phyloP scores from a whole-genome alignment of 2,797 vertebrate genomes.

The Apodemus agrarius region DNA sequence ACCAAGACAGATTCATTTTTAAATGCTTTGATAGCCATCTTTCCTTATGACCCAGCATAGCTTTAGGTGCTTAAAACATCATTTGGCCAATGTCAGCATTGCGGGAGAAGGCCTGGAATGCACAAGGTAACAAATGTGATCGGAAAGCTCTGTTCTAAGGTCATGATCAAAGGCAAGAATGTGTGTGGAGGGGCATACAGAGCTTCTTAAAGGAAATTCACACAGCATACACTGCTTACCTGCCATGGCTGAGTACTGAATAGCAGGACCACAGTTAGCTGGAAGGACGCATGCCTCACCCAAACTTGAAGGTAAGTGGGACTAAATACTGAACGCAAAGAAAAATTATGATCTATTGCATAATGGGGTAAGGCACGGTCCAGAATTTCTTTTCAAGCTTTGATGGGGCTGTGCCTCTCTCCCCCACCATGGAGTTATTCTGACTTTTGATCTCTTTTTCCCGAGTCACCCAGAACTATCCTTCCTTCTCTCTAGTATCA shows the following conservation, averaged over 20 bases:
- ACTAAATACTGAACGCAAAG: background rate
- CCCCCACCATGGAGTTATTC: background rate
- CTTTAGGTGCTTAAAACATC: slow-evolving; percentile 18
- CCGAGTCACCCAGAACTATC: background rate
- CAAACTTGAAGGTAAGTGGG: background rate
- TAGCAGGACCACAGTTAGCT: background rate
- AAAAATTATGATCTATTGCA: background rate
- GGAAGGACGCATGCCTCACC: background rate
- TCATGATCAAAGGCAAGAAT: background rate
- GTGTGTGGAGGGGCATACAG: background rate
- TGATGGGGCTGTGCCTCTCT: background rate
- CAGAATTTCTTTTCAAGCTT: background rate
- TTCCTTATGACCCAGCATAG: background rate
- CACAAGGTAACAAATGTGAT: background rate
- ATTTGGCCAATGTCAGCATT: background rate
- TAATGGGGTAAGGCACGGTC: background rate
- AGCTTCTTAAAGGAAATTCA: background rate
- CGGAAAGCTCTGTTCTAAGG: background rate
- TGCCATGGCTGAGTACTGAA: background rate
- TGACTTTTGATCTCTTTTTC: background rate
- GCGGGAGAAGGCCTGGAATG: background rate
- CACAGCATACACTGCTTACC: background rate
- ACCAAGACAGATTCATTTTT: background rate
- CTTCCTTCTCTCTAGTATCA: background rate
- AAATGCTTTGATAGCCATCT: background rate